Evolutionary conservation across 2,797 vertebrate genomes (phyloP), one percentile per base, ranked within the genome.

Genomic region (Gymnoscopelus braueri): DNA sequence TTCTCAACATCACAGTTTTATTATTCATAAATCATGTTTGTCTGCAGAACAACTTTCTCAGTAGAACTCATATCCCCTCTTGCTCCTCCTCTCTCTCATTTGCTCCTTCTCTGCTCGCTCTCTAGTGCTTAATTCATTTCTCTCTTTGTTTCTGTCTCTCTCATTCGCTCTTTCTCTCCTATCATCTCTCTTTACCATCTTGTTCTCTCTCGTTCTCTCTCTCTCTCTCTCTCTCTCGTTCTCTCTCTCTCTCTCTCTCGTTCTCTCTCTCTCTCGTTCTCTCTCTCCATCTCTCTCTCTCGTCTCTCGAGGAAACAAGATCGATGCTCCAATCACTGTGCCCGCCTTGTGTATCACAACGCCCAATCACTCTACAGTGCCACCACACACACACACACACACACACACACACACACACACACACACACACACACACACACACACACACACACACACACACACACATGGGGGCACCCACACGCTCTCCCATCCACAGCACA

Each of bases 251-350:
- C n/a, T n/a, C n/a, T 47, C 14, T 13, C n/a, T 11, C 4, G 9
- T 13, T n/a, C 56, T 19, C 29, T n/a, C 10, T 60, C 10, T 15
- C 2, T 59, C 55, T 32, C 57, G 44, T 10, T 59, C 12, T 39
- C 12, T 15, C 15, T 75, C 60, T 75, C 58, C n/a, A 26, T 78
- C 50, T 19, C 52, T 50, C 23, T 51, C 48, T 55, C 15, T 69
- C 23, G 3, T 55, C 69, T 67, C 50, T 70, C 0, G 14, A 65
- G 66, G 65, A 81, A 87, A 85, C 72, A 69, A 85, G 81, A 90
- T 88, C 75, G 80, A 87, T 85, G 85, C 81, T 69, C 75, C 75
- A 81, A 73, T 90, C 79, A 65, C 62, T 48, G 71, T 32, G 74
- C 58, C 86, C 60, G 75, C 75, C 68, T 63, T 35, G 80, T 88